Base-by-base conservation (phyloP, 35 echinoderm and acorn worm genomes). In the Heliocidaris tuberculata region DNA sequence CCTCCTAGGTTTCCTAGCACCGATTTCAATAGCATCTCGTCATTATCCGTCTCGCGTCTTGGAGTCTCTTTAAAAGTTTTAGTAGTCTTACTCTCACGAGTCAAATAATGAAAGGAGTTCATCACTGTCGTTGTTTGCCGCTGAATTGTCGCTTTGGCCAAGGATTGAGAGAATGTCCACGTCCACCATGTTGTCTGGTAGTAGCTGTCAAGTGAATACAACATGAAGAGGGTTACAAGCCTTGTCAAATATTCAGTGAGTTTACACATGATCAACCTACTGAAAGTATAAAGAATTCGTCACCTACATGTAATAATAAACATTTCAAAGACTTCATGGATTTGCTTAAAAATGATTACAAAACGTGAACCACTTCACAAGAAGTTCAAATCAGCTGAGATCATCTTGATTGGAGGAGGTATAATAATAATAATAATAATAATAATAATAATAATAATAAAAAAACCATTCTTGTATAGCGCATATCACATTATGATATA, bases 61-160 rank as follows among this genome's bases (percentile, higher is more conserved):
- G 65, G 65, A 78, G 65, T 78, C 65, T 78, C 19, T 78, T n/a
- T 78, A 78, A 27, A 27, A 78, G 17, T 17, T 78, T 78, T 78
- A 27, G 27, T 78, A 27, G 65, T 78, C 65, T 78, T 78, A 78
- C 65, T 93, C 31, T 96, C 94, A 97, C 61, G 97, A 94, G 92
- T 99, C 98, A 96, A 99, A 97, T 89, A 99, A 93, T 12, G 97
- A 97, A 13, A 99, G 93, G 24, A 99, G 95, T 95, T 99, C 98
- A 49, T 97, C 97, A 32, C 94, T 99, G 50, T 97, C 96, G 78
- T 97, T 97, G 71, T 94, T 97, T 47, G 94, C 96, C 48, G 93
- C 90, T 30, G 97, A 88, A 50, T 85, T 92, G 61, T 97, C 96
- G 86, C 94, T 94, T 85, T 96, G 98, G n/a, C 98, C 98, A 42